These are phyloP conservation scores for Bimastos eiseni DNA, from an alignment of 2,888 invertebrate genomes.

Conservation along the genomic window DNA sequence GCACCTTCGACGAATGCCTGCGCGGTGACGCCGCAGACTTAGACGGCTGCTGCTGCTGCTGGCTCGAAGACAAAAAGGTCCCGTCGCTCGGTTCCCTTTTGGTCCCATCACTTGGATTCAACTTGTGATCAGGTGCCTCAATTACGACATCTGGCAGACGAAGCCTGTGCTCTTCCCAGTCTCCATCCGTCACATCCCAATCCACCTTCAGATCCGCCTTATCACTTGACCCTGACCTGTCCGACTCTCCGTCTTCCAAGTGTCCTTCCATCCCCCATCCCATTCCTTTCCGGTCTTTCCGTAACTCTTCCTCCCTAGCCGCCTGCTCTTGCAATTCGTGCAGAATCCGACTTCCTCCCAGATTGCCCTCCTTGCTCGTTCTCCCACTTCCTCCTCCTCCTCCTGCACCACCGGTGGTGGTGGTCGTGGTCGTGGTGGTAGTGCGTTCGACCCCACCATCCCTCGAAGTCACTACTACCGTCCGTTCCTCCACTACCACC, in stretches of 20 bases:
- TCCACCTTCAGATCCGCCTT: not conserved
- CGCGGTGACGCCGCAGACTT: not conserved
- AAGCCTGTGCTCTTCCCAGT: not conserved
- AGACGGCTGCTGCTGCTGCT: not conserved
- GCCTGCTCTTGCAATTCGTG: not conserved
- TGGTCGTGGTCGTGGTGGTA: not conserved
- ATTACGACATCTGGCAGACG: not conserved
- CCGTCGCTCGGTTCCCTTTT: not conserved
- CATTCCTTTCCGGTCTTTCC: not conserved
- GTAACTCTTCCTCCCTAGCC: not conserved
- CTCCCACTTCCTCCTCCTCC: not conserved
- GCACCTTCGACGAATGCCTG: not conserved
- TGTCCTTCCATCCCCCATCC: not conserved
- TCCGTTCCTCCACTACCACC: not conserved
- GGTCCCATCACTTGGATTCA: no score
- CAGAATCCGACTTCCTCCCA: not conserved
- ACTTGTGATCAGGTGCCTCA: not conserved
- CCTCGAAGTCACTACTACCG: not conserved
- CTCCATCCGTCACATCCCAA: not conserved
- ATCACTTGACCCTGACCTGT: not conserved
- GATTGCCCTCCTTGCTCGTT: not conserved
- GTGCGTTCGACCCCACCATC: not conserved
- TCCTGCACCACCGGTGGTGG: not conserved
- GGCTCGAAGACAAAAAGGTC: not conserved
- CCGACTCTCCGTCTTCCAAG: not conserved